A percentile compares a stretch with the other conserved stretches of the same genome.
These are phyloP conservation scores for Dipus sagitta DNA, from an alignment of 2,797 vertebrate genomes.

Conservation along the genomic window DNA sequence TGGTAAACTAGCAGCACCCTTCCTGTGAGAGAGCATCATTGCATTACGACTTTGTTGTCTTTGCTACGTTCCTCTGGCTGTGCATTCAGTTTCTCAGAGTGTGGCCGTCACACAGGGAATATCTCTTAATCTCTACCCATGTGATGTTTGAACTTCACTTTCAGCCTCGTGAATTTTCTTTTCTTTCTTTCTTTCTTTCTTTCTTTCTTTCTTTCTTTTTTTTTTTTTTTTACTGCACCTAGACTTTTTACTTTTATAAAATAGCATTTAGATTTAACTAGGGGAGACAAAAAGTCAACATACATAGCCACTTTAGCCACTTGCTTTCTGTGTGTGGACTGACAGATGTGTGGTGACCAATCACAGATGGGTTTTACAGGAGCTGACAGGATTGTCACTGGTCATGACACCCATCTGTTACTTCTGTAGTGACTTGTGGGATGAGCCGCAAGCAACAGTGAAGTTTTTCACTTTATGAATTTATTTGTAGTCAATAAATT, in stretches of 20 bases:
- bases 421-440: not conserved
- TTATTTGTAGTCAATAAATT: not conserved
- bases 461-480: not conserved
- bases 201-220: not conserved
- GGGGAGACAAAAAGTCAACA: not conserved
- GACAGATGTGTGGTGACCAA: not conserved
- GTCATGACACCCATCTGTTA: not conserved
- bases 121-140: constrained; percentile 14
- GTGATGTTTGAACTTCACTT: constrained; percentile 21
- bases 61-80: not conserved
- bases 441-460: not conserved
- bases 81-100: not conserved
- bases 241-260: constrained; percentile 32
- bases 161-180: not conserved
- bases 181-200: too few relatives aligned
- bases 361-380: not conserved
- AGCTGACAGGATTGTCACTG: not conserved
- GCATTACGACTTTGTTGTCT: not conserved
- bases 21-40: not conserved
- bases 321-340: not conserved
- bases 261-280: not conserved
- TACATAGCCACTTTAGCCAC: not conserved
- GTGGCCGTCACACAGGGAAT: not conserved
- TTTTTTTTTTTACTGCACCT: not conserved
- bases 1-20: not conserved